phyloP scores from a whole-genome alignment of 2,888 invertebrate genomes.

The Aricia artaxerxes region DNA sequence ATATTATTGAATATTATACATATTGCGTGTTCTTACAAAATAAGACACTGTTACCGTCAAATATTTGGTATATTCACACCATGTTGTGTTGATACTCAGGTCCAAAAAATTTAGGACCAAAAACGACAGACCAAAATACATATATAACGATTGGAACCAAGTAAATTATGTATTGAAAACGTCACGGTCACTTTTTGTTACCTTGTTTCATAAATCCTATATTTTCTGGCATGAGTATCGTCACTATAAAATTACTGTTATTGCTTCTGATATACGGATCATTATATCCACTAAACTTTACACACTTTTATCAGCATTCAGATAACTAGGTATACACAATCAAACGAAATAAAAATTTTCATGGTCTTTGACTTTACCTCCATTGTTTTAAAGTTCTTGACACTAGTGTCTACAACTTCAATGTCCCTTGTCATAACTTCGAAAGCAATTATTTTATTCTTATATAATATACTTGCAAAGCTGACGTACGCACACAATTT shows the following conservation, averaged over 20 bases:
- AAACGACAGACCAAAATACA: background rate
- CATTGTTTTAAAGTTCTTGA: background rate
- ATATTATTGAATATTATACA: constrained; percentile 7
- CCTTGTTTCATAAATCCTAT: background rate
- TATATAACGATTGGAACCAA: background rate
- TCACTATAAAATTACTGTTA: background rate
- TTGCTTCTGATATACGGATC: background rate
- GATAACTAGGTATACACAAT: background rate
- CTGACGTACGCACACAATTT: background rate
- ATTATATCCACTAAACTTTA: background rate
- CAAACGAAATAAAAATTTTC: background rate
- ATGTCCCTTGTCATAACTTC: background rate
- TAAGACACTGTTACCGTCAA: constrained; percentile 29
- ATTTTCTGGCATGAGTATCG: background rate
- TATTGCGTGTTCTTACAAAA: constrained; percentile 25
- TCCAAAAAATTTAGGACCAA: background rate
- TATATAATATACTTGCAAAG: no score
- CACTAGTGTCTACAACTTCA: background rate
- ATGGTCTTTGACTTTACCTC: background rate
- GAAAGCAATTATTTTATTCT: background rate
- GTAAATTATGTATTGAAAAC: background rate
- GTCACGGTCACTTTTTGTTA: background rate
- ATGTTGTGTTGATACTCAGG: background rate
- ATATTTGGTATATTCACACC: background rate
- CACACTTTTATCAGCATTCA: background rate